Base-by-base conservation (phyloP, 2,797 vertebrate genomes). In the Crax fasciolata region DNA sequence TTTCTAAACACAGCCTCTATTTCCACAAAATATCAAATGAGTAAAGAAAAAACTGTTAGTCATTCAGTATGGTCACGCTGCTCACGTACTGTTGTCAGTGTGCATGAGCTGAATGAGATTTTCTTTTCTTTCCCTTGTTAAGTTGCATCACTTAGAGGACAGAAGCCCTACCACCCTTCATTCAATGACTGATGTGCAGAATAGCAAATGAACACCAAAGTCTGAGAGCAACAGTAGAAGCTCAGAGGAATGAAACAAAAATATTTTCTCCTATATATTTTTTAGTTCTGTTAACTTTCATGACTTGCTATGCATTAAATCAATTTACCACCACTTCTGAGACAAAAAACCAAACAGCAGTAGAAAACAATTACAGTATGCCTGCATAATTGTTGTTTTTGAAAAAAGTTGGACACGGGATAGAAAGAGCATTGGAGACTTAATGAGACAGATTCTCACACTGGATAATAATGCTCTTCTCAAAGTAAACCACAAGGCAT, bases 231-330 rank as follows among this genome's bases (percentile, higher is more conserved):
- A 59, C 55, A 57, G 57, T 25, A 39, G 84, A 87, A 89, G 30
- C 81, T 68, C 65, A 87, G 59, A 92, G 67, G 86, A 96, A 96
- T 94, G 88, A 78, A 87, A 90, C 43, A 90, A 95, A 94, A 74
- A 39, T 68, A 89, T 80, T 79, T 93, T 89, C 84, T 74, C 44
- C 84, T 87, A 65, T 78, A 61, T 77, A 87, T 90, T 94, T 94
- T 90, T 30, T 11, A 35, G 27, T 67, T 82, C 57, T 82, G 93
- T 93, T 94, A 96, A 94, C 87, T 75, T 51, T 54, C 1, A 1
- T 35, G 84, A 55, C 71, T 89, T 83, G 46, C 72, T 17, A 13
- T 25, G 25, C 35, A 62, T 54, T 93, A 62, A 80, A 92, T 93
- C 71, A 85, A 63, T 92, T 87, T 79, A 89, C 87, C 67, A 88